Evolutionary conservation across 2,888 invertebrate species (phyloP).

Genomic region (Plebejus anna): DNA sequence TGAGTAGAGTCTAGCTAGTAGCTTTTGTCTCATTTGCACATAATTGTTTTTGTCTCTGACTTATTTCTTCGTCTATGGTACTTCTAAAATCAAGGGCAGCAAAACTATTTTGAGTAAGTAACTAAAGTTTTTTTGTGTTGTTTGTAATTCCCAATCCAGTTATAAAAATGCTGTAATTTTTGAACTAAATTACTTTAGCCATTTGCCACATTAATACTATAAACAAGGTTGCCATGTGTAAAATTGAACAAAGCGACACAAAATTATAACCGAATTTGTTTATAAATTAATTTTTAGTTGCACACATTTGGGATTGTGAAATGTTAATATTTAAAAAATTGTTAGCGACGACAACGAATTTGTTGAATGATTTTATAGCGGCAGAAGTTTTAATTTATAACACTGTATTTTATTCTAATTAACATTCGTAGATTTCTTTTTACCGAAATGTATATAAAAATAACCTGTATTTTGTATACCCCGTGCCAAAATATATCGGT

Average conservation of each 20-base stretch:
- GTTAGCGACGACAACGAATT: conserved; percentile 14
- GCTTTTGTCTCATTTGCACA: too few relatives aligned
- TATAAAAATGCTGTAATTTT: too few relatives aligned
- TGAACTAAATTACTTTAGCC: not conserved
- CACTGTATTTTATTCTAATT: not conserved
- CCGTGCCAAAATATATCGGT: conserved; percentile 60
- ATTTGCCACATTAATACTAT: not conserved
- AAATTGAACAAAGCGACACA: conserved; percentile 12
- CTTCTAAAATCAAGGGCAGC: too few relatives aligned
- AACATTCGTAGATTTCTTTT: not conserved
- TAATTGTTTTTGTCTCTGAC: too few relatives aligned
- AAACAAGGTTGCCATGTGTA: conserved; percentile 23
- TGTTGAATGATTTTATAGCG: not conserved
- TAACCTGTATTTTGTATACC: conserved; percentile 56
- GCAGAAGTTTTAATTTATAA: not conserved
- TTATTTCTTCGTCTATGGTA: too few relatives aligned
- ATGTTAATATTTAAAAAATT: conserved; percentile 20
- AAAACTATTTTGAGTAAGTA: too few relatives aligned
- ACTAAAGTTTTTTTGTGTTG: too few relatives aligned
- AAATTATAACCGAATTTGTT: not conserved
- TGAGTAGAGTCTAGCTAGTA: too few relatives aligned
- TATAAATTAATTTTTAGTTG: not conserved
- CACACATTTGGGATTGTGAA: not conserved
- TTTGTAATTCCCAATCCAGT: too few relatives aligned
- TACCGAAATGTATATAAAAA: conserved; percentile 40